Conservation (phyloP, 2,797 vertebrate species). For the Simalia tracyae region DNA sequence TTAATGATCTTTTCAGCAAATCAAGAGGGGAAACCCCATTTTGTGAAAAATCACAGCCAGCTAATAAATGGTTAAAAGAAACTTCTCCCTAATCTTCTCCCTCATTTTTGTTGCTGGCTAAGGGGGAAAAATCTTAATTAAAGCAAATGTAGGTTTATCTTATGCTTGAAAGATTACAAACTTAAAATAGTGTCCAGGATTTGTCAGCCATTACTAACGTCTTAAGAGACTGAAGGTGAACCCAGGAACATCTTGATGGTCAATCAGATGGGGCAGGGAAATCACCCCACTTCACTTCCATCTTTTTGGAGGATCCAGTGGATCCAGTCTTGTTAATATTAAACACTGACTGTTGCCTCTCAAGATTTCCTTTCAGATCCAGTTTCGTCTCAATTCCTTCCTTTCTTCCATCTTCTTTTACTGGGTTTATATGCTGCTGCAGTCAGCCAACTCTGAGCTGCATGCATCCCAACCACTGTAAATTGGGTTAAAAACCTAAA, state of each 20-base stretch:
- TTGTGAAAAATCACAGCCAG: background rate
- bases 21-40: background rate
- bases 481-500: too few species aligned
- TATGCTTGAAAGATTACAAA: background rate
- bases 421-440: too few species aligned
- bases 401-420: background rate
- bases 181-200: background rate
- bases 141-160: background rate
- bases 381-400: background rate
- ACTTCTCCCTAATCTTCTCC: background rate
- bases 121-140: background rate
- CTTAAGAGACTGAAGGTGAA: background rate
- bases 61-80: background rate
- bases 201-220: background rate
- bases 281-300: background rate
- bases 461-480: too few species aligned
- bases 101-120: background rate
- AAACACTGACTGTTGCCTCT: background rate
- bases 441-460: too few species aligned
- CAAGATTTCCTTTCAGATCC: background rate
- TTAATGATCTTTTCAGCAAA: background rate
- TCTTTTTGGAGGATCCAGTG: background rate
- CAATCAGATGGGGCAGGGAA: background rate
- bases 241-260: too few species aligned
- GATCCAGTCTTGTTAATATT: background rate